A percentile compares a stretch with the other conserved stretches of the same genome.
Evolutionary conservation across 2,888 invertebrate species (phyloP).

Genomic region (Adelphocoris suturalis): DNA sequence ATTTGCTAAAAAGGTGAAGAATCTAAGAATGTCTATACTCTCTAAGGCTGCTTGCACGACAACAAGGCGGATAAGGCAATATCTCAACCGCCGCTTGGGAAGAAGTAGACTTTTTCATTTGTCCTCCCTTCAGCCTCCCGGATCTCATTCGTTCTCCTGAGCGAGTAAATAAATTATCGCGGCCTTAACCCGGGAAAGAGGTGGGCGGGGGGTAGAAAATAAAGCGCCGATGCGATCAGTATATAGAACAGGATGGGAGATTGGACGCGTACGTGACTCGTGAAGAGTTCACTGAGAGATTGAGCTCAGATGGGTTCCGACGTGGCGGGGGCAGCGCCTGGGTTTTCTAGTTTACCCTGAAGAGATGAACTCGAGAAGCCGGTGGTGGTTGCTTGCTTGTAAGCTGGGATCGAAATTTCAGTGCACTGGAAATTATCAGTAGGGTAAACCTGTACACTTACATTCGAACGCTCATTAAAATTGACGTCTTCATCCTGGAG

Average conservation of each 20-base stretch:
- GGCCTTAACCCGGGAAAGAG: neutral
- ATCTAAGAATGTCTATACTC: too few relatives aligned
- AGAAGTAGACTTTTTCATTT: neutral
- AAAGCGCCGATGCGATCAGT: neutral
- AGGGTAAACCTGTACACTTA: too few relatives aligned
- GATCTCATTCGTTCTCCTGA: neutral
- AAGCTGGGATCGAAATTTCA: too few relatives aligned
- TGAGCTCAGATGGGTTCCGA: neutral
- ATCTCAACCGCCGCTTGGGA: neutral
- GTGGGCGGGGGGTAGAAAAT: neutral
- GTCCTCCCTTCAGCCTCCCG: neutral
- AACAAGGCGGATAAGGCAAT: neutral
- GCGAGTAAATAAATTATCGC: neutral
- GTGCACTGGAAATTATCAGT: too few relatives aligned
- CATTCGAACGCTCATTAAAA: too few relatives aligned
- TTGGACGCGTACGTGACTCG: neutral
- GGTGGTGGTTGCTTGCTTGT: too few relatives aligned
- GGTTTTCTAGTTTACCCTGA: neutral
- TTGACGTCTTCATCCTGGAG: too few relatives aligned
- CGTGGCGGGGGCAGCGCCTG: neutral
- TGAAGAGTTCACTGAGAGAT: neutral
- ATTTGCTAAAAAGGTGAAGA: too few relatives aligned
- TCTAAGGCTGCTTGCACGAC: too few relatives aligned
- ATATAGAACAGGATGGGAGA: neutral
- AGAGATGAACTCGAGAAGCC: neutral